These are phyloP conservation scores for Sarcoramphus papa DNA, from an alignment of 2,797 vertebrate species.

Conservation along the genomic window DNA sequence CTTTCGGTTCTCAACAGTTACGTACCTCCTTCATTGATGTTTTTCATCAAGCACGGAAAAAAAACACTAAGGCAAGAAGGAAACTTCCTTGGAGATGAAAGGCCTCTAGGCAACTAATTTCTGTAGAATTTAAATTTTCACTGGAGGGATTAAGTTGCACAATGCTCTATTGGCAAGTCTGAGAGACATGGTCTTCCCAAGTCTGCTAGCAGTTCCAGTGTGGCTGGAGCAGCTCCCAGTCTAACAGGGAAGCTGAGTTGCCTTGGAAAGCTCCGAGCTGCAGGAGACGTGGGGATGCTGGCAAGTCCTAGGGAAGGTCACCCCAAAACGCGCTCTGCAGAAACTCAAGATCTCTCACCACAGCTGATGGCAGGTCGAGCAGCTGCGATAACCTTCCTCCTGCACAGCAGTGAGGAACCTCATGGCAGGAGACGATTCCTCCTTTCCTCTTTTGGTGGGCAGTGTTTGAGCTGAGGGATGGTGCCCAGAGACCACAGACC, in stretches of 20 bases:
- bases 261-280: neutral
- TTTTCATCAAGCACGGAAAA: neutral
- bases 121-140: neutral
- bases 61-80: neutral
- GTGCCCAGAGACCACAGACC: neutral
- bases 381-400: neutral
- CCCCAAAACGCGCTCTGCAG: neutral
- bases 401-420: neutral
- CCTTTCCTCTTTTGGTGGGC: neutral
- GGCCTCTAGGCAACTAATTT: slow-evolving; percentile 1
- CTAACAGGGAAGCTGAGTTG: neutral
- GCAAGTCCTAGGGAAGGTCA: neutral
- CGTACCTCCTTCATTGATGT: neutral
- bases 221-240: neutral
- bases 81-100: slow-evolving; percentile 2
- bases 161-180: neutral
- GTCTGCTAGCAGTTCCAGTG: neutral
- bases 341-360: neutral
- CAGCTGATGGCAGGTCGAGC: accelerated
- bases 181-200: neutral
- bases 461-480: neutral
- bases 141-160: neutral
- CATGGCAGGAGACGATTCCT: accelerated
- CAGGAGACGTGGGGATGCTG: neutral
- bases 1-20: neutral